Evolutionary conservation across 2,113 vertebrate genomes (phyloP).

Genomic region (Arizona elegans): DNA sequence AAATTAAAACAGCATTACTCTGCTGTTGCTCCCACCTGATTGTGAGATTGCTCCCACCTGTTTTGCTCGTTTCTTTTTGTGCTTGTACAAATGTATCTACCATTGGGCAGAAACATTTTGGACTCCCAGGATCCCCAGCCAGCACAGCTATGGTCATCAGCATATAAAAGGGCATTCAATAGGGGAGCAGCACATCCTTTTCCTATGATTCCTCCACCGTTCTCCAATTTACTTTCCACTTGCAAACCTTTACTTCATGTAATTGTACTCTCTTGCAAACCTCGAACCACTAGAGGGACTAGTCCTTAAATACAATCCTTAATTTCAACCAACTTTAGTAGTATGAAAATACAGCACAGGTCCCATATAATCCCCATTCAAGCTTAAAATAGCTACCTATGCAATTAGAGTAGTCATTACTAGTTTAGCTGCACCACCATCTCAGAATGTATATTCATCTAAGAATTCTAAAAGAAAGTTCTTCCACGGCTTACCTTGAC

Average conservation of each 20-base stretch:
- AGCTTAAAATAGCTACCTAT: not conserved
- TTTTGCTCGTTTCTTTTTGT: not conserved
- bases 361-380: not conserved
- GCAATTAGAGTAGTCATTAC: not conserved
- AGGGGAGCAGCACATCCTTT: not conserved
- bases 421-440: not conserved
- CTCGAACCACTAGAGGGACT: not conserved
- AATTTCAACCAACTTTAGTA: not conserved
- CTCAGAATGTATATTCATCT: not conserved
- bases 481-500: conserved; percentile 64
- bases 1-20: not conserved
- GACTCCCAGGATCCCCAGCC: not conserved
- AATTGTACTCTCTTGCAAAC: not conserved
- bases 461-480: not conserved
- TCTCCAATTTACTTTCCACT: not conserved
- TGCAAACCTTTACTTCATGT: not conserved
- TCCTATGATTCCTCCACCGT: not conserved
- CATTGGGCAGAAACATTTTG: not conserved
- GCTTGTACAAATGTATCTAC: not conserved
- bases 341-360: not conserved
- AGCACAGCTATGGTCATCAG: not conserved
- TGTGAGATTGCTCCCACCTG: not conserved
- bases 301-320: not conserved
- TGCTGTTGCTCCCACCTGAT: not conserved
- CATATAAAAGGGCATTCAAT: not conserved